These are phyloP conservation scores for Homalodisca vitripennis DNA, from an alignment of 1,140 invertebrate genomes.

Conservation along the genomic window DNA sequence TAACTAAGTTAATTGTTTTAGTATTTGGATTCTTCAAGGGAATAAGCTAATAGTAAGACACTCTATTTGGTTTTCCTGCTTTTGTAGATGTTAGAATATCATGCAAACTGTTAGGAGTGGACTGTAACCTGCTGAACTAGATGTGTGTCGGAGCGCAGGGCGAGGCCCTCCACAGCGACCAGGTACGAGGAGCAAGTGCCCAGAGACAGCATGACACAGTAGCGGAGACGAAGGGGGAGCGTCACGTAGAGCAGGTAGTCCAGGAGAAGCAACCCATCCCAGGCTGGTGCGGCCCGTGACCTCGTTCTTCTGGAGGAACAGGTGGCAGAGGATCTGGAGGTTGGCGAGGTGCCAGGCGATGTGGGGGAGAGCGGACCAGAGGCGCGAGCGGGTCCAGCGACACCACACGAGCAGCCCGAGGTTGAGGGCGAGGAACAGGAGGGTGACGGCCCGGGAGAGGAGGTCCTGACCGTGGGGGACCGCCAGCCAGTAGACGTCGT, in stretches of 20 bases:
- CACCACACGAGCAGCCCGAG: conserved; percentile 54
- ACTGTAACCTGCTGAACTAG: conserved; percentile 60
- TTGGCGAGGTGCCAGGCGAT: conserved; percentile 62
- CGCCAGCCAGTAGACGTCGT: conserved; percentile 62
- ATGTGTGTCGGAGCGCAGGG: conserved; percentile 49
- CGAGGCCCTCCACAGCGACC: conserved; percentile 51
- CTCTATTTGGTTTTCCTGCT: too few relatives aligned
- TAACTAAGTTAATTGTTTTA: too few relatives aligned
- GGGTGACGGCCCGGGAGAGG: conserved; percentile 47
- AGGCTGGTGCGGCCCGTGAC: conserved; percentile 59
- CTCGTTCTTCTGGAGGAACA: conserved; percentile 55
- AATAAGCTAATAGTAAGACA: too few relatives aligned
- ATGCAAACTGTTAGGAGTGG: too few relatives aligned
- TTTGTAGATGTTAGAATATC: too few relatives aligned
- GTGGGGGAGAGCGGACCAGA: conserved; percentile 59
- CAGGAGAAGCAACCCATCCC: conserved; percentile 76
- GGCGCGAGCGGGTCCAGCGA: conserved; percentile 48
- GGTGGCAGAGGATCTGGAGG: conserved; percentile 57
- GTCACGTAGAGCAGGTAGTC: conserved; percentile 85
- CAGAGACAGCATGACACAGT: conserved; percentile 60
- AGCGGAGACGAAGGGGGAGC: conserved; percentile 67
- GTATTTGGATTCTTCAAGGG: too few relatives aligned
- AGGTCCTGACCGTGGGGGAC: conserved; percentile 57
- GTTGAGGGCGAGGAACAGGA: conserved; percentile 55
- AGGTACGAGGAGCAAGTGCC: conserved; percentile 60